phyloP scores from a whole-genome alignment of 2,797 vertebrate genomes.

The Dryobates pubescens region DNA sequence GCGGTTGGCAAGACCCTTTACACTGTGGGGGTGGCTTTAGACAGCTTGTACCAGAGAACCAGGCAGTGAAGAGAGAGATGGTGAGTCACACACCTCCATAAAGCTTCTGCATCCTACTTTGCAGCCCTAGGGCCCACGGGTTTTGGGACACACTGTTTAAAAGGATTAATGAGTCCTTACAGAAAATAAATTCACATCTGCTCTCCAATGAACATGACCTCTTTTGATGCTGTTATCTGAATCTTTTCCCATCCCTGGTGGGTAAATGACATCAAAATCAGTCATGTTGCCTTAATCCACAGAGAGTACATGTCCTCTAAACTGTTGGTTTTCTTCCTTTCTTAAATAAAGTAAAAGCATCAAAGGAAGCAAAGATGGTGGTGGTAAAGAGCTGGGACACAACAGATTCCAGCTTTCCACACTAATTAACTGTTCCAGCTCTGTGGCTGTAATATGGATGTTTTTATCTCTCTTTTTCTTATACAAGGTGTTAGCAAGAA shows the following conservation, averaged over 20 bases:
- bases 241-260: constrained; percentile 28
- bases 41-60: not conserved
- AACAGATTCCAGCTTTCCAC: not conserved
- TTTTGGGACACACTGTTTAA: constrained; percentile 5
- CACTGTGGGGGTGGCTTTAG: not conserved
- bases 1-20: not conserved
- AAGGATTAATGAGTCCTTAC: constrained; percentile 54
- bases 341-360: not conserved
- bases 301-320: constrained; percentile 48
- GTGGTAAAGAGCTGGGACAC: not conserved
- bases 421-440: not conserved
- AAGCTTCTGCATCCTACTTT: not conserved
- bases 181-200: not conserved
- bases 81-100: not conserved
- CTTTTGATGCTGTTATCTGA: constrained; percentile 22
- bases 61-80: not conserved
- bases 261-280: constrained; percentile 52
- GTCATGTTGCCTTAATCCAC: constrained; percentile 22
- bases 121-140: not conserved
- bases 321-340: not conserved
- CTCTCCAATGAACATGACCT: constrained; percentile 45
- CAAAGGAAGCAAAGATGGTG: not conserved
- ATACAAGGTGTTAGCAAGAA: not conserved
- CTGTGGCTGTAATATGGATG: not conserved
- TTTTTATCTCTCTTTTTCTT: not conserved